Conservation (phyloP, 1,140 invertebrate species). For the Zaprionus vittiger region DNA sequence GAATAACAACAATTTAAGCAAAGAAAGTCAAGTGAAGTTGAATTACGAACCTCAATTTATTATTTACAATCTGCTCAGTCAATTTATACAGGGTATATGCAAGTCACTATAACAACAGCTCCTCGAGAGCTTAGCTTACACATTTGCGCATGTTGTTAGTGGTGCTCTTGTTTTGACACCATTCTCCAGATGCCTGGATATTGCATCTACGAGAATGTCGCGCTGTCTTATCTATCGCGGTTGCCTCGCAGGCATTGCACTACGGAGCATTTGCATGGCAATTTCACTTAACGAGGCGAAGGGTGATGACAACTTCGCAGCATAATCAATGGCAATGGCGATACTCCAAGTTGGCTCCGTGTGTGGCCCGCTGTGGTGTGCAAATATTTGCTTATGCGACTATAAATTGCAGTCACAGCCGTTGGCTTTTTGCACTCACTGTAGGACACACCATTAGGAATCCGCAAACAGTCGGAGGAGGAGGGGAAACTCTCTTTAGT, state of each 20-base stretch:
- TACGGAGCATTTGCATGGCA: constrained; percentile 69
- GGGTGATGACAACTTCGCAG: constrained; percentile 45
- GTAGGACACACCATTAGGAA: constrained; percentile 1
- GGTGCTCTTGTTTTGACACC: constrained; percentile 41
- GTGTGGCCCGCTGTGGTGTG: constrained; percentile 4
- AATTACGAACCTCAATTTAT: too few relatives aligned
- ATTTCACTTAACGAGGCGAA: constrained; percentile 70
- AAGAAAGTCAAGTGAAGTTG: too few relatives aligned
- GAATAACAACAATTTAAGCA: too few relatives aligned
- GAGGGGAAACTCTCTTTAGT: background rate
- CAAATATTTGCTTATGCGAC: constrained; percentile 45
- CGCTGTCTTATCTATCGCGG: constrained; percentile 39
- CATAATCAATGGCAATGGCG: constrained; percentile 56
- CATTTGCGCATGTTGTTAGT: constrained; percentile 19
- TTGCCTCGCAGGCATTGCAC: constrained; percentile 26
- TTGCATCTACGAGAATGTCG: constrained; percentile 10
- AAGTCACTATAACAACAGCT: background rate
- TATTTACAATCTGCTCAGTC: background rate
- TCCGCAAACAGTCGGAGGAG: background rate
- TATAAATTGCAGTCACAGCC: constrained; percentile 55
- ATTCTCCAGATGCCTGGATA: constrained; percentile 37
- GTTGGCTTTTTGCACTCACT: constrained; percentile 36
- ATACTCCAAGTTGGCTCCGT: background rate
- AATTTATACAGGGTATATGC: background rate
- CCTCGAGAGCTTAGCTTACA: background rate